Percentiles rank a stretch among this genome's conserved stretches.
phyloP scores from a whole-genome alignment of 2,888 invertebrate genomes.

The Synergus umbraculus region DNA sequence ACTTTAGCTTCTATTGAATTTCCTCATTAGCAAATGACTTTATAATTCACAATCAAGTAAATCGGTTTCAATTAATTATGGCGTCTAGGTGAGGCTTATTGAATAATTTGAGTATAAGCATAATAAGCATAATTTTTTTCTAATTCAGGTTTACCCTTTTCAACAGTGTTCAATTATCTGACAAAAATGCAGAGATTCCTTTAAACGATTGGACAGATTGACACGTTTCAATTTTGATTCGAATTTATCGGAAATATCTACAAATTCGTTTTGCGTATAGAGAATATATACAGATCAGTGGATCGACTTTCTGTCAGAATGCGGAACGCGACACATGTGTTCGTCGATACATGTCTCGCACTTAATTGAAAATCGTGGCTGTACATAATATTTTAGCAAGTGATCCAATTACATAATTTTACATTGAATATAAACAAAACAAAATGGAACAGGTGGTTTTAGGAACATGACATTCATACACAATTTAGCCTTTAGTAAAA shows the following conservation, averaged over 20 bases:
- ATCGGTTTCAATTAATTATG: too few relatives aligned
- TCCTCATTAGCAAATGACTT: too few relatives aligned
- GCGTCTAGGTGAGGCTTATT: too few relatives aligned
- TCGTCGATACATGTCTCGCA: not conserved
- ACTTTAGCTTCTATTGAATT: too few relatives aligned
- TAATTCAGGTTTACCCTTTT: not conserved
- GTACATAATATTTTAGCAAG: constrained; percentile 29
- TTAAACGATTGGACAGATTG: not conserved
- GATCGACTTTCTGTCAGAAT: constrained; percentile 17
- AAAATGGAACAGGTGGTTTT: constrained; percentile 36
- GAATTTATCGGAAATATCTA: constrained; percentile 31
- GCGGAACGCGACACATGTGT: constrained; percentile 9
- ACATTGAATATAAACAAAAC: constrained; percentile 23
- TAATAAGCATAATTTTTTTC: not conserved
- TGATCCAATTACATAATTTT: constrained; percentile 27
- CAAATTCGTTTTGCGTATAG: constrained; percentile 13
- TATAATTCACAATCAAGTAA: too few relatives aligned
- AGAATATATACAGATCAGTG: constrained; percentile 11
- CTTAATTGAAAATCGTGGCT: constrained; percentile 36
- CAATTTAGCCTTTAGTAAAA: constrained; percentile 7
- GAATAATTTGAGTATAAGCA: too few relatives aligned
- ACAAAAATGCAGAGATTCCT: not conserved
- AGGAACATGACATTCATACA: not conserved
- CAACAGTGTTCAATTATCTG: not conserved
- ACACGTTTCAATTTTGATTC: constrained; percentile 22